These are phyloP conservation scores for Pangasius sanitwongsei DNA, from an alignment of 2,797 vertebrate species.

Conservation along the genomic window DNA sequence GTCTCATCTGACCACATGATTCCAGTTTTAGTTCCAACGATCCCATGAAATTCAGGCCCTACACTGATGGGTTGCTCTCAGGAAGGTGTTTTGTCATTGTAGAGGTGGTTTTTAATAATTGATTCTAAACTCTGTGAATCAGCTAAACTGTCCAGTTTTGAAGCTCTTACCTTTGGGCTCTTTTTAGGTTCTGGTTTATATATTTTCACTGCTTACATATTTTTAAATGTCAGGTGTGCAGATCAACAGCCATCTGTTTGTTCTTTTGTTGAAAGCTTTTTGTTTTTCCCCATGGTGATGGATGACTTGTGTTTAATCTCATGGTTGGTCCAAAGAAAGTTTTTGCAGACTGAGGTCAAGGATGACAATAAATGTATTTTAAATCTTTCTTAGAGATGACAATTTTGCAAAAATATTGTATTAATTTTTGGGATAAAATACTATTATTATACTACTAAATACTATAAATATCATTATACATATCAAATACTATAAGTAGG, in stretches of 20 bases:
- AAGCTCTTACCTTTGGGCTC: neutral
- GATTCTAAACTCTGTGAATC: neutral
- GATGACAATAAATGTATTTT: neutral
- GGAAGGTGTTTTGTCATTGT: neutral
- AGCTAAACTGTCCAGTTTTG: neutral
- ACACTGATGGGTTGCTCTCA: neutral
- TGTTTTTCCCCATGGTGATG: neutral
- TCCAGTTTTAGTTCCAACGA: neutral
- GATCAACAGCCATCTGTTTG: neutral
- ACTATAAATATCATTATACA: neutral
- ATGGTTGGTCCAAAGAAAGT: neutral
- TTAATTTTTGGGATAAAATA: neutral
- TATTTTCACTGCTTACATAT: neutral
- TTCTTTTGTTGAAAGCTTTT: neutral
- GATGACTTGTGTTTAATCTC: neutral
- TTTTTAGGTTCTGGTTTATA: slow-evolving; percentile 2
- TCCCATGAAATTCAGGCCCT: neutral
- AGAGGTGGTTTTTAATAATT: neutral
- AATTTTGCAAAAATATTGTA: neutral
- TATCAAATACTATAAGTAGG: neutral
- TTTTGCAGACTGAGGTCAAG: neutral
- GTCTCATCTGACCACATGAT: neutral
- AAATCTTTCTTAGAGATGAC: neutral
- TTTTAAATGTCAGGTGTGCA: neutral
- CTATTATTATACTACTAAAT: neutral